Evolutionary conservation across 2,113 vertebrate genomes (phyloP).

Genomic region (Loxodonta africana): DNA sequence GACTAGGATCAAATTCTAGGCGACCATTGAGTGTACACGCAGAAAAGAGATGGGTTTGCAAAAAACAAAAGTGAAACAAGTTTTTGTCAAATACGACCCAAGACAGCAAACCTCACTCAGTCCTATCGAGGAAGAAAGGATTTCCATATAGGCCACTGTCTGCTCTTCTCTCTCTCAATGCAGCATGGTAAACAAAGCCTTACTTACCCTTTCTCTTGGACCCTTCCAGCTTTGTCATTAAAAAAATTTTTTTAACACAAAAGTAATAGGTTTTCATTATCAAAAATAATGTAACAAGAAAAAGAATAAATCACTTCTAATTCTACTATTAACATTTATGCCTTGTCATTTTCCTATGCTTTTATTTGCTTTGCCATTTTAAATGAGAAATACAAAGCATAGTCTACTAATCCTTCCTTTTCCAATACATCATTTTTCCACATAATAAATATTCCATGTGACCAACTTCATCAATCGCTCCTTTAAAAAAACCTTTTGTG

Average conservation of each 20-base stretch:
- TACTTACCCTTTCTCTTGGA: neutral
- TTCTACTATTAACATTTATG: neutral
- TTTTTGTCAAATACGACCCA: neutral
- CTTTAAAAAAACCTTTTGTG: neutral
- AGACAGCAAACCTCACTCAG: neutral
- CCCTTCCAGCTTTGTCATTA: neutral
- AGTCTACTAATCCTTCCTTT: neutral
- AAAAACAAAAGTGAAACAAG: neutral
- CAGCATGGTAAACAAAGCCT: neutral
- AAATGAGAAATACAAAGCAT: neutral
- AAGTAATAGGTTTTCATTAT: neutral
- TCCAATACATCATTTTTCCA: neutral
- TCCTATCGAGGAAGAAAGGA: neutral
- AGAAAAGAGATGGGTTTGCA: neutral
- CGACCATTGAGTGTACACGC: neutral
- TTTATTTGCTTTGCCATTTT: neutral
- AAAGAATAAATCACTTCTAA: neutral
- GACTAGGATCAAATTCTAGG: neutral
- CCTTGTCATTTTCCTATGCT: slow-evolving; percentile 2
- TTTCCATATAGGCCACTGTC: neutral
- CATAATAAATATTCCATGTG: neutral
- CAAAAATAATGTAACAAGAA: neutral
- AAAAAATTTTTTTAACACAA: slow-evolving; percentile 10
- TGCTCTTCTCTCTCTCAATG: neutral
- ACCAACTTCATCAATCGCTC: neutral